Conservation (phyloP, 2,888 invertebrate genomes). For the Nemurella pictetii region DNA sequence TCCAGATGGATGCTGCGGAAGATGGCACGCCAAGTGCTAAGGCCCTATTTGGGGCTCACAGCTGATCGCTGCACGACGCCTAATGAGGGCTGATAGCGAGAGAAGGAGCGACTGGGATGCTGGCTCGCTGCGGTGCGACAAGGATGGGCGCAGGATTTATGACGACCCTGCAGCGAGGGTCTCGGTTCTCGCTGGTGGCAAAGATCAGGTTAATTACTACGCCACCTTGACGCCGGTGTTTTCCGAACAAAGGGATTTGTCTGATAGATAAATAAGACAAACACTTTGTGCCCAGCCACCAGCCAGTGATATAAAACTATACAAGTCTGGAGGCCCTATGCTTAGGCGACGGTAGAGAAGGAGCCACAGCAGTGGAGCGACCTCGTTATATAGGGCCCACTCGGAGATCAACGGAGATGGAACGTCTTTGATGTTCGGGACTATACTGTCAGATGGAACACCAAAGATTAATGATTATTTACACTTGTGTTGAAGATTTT, state of each 20-base stretch:
- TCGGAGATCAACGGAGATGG: neutral
- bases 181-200: neutral
- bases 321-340: neutral
- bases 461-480: neutral
- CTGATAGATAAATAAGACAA: conserved; percentile 19
- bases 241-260: conserved; percentile 9
- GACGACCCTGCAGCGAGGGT: too few species aligned
- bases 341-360: too few species aligned
- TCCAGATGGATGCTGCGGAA: neutral
- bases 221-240: conserved; percentile 2
- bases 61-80: neutral
- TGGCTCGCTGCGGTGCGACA: neutral
- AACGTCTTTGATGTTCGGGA: neutral
- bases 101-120: neutral
- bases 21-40: neutral
- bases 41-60: too few species aligned
- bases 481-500: neutral
- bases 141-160: conserved; percentile 11
- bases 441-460: neutral
- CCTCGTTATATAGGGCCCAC: neutral
- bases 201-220: conserved; percentile 16
- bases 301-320: too few species aligned
- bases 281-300: neutral
- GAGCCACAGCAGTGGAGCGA: neutral
- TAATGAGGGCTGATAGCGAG: conserved; percentile 1